Base-by-base conservation (phyloP, 2,888 invertebrate species). In the Epinotia demarniana region DNA sequence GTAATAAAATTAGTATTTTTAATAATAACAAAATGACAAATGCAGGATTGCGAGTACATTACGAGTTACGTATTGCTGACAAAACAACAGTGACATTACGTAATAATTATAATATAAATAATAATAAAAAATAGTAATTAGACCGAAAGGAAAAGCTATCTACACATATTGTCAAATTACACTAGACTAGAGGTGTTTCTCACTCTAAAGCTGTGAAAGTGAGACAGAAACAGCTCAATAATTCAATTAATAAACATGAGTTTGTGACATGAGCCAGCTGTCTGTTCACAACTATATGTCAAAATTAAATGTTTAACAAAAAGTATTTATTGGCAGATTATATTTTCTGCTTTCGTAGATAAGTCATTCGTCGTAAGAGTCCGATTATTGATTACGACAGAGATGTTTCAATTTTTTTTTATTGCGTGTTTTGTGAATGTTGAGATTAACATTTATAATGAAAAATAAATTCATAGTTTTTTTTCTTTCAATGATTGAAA, bases 41-140 rank as follows among this genome's bases (percentile, higher is more conserved):
- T 75, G 74, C 70, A 70, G 66, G 58, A 60, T 16, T 70, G 70
- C 75, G 64, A 70, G 75, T 75, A 71, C 55, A 43, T 46, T 69
- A 73, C 46, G 23, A 62, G 57, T 18, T 58, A 43, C 57, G 43
- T 57, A 57, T 43, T 33, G 19, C n/a, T 12, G 27, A 39, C 19
- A 63, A 2, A 23, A 23, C 16, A 60, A 53, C 1, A n/a, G 49
- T 49, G 8, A 11, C 61, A 27, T 61, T 33, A 8, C 55, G 57
- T 55, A 18, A 33, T 67, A 27, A 19, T 39, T 57, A 39, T 68
- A 39, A 18, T 68, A 39, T 57, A 57, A 68, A 33, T 19, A 39
- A 68, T 68, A 68, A 58, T 8, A 6, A 33, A 67, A 27, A 39
- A 11, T 55, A 27, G 0, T 55, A 67, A 33, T 66, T 18, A 27